Evolutionary conservation across 2,113 vertebrate genomes (phyloP), one percentile per base, ranked within the genome.

Genomic region (Phyllopteryx taeniolatus): DNA sequence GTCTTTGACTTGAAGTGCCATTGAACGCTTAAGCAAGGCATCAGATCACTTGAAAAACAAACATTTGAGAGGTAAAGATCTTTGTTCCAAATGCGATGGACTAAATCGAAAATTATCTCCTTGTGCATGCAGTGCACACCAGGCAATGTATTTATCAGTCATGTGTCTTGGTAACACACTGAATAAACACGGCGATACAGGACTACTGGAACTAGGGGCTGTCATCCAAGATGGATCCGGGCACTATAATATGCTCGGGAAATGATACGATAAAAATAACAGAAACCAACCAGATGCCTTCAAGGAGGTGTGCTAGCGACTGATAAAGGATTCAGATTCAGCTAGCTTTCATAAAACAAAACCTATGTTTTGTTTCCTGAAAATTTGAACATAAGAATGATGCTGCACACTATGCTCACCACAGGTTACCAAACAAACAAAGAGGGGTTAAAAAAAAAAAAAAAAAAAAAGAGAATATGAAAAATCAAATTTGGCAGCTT

Each of bases 251-350:
- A 87, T 87, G 83, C 81, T 80, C 57, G 33, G 80, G 73, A 80
- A 86, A 86, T 90, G 89, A 92, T 92, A 86, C 90, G 92, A 93
- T 93, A 90, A 89, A 92, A 92, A 91, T 87, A 91, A 86, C 90
- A 77, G 87, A 89, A 91, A 85, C 80, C 74, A 64, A 78, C 81
- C 60, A 15, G 59, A 76, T 68, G 77, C 87, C 71, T 79, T 85
- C 17, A 47, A 86, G 80, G 86, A 86, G 84, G 83, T 87, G 82
- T 89, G 84, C 83, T 77, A 76, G 79, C 60, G 76, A 69, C 89
- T 85, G 90, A 92, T 93, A 92, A 91, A 87, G 83, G 83, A 91
- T 87, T 91, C 87, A 86, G 84, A 91, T 91, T 88, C 88, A 90
- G 86, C 84, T 87, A 83, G 81, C 84, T 63, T 87, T 88, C 75